Percentiles rank a stretch among this genome's conserved stretches.
Conservation (phyloP, 2,797 vertebrate species). For the Clarias platycephalus region DNA sequence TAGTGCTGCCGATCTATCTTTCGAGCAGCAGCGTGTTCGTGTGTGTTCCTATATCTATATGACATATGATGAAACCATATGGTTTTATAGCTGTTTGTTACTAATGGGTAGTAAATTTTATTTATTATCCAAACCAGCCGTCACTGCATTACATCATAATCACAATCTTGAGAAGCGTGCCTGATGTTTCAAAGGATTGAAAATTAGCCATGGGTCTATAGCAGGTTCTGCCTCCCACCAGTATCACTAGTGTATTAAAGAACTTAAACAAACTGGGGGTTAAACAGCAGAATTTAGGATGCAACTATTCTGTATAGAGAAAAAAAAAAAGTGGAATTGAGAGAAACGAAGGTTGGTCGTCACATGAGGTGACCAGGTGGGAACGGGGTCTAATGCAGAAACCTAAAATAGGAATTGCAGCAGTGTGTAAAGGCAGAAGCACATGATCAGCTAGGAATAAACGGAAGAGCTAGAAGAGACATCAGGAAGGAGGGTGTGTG, state of each 20-base stretch:
- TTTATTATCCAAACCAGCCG: not conserved
- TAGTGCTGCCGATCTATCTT: not conserved
- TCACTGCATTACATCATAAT: not conserved
- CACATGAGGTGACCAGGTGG: conserved; percentile 1
- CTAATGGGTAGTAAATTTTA: not conserved
- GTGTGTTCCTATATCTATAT: not conserved
- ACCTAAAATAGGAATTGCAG: conserved; percentile 10
- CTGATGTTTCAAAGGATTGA: not conserved
- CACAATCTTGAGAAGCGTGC: too few relatives aligned
- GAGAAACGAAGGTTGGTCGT: not conserved
- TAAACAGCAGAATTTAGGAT: not conserved
- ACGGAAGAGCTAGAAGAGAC: conserved; percentile 11
- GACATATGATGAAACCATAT: not conserved
- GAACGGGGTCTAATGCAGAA: not conserved
- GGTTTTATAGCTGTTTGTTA: not conserved
- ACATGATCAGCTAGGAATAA: conserved; percentile 11
- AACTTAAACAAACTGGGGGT: not conserved
- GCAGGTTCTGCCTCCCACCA: not conserved
- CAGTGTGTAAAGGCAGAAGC: not conserved
- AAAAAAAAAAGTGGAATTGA: not conserved
- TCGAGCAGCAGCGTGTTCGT: not conserved
- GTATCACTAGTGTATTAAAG: not conserved
- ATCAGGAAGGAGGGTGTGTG: not conserved
- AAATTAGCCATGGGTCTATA: not conserved
- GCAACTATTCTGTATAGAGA: not conserved